Conservation (phyloP, 1,140 invertebrate species). For the Cyrtorhinus lividipennis region DNA sequence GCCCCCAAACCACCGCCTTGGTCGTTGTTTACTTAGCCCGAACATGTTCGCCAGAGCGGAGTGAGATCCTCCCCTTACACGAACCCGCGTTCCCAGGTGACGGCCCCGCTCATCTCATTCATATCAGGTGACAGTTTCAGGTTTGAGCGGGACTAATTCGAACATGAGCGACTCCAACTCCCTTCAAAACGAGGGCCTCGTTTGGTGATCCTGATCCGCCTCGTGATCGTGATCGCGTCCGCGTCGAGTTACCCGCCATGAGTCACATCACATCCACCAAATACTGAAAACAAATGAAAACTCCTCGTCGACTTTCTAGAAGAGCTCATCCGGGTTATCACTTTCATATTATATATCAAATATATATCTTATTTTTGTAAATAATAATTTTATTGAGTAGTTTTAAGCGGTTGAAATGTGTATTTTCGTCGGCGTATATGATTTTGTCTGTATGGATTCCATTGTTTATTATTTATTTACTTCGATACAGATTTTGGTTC, state of each 20-base stretch:
- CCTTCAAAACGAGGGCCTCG: slow-evolving; percentile 50
- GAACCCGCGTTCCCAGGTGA: too few species aligned
- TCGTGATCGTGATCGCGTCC: not conserved
- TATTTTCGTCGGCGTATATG: too few species aligned
- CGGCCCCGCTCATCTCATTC: slow-evolving; percentile 10
- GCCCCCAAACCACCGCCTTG: too few species aligned
- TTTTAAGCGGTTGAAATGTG: not conserved
- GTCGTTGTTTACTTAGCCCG: too few species aligned
- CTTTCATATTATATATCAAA: not conserved
- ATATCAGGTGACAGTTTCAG: slow-evolving; percentile 25
- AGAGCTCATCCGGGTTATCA: slow-evolving; percentile 5
- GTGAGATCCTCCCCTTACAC: not conserved
- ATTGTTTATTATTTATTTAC: too few species aligned
- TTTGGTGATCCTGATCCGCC: slow-evolving; percentile 37
- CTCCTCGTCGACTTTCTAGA: not conserved
- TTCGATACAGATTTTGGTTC: too few species aligned
- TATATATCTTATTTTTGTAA: not conserved
- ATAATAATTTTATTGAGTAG: not conserved
- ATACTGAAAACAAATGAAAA: too few species aligned
- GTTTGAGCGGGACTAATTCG: slow-evolving; percentile 30
- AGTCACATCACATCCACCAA: not conserved
- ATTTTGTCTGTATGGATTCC: too few species aligned
- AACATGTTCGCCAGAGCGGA: too few species aligned
- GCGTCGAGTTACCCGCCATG: not conserved
- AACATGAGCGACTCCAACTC: slow-evolving; percentile 40